These are phyloP conservation scores for Gymnocephalus cernua DNA, from an alignment of 2,113 vertebrate genomes.

Conservation along the genomic window DNA sequence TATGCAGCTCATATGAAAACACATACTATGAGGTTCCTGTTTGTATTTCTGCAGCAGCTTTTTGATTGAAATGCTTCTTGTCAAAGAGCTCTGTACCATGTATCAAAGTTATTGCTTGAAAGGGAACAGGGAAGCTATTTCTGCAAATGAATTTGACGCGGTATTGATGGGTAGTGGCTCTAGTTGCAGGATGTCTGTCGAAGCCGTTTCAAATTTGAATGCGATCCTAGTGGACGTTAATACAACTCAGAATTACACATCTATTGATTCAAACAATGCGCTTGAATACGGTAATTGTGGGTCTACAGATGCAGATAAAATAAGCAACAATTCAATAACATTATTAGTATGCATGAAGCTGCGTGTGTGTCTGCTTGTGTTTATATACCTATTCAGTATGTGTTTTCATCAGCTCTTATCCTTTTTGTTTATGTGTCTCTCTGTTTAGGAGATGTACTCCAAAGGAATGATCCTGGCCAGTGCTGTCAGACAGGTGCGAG, in stretches of 20 bases:
- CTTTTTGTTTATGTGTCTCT: not conserved
- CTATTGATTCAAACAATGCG: constrained; percentile 51
- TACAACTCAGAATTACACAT: constrained; percentile 39
- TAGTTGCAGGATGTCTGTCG: constrained; percentile 50
- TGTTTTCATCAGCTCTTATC: not conserved
- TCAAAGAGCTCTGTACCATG: constrained; percentile 31
- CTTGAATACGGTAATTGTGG: constrained; percentile 34
- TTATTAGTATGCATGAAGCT: constrained; percentile 36
- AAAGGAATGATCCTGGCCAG: constrained; percentile 93
- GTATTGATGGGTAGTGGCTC: constrained; percentile 50
- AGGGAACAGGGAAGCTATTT: constrained; percentile 56
- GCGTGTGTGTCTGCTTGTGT: constrained; percentile 9
- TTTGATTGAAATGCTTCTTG: constrained; percentile 46
- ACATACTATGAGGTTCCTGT: not conserved
- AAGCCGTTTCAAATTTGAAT: constrained; percentile 49
- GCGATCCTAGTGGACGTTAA: constrained; percentile 7
- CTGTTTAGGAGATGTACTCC: constrained; percentile 93
- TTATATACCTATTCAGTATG: not conserved
- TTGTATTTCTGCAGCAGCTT: constrained; percentile 5
- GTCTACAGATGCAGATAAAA: constrained; percentile 43
- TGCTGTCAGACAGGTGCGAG: constrained; percentile 87
- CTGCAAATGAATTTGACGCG: constrained; percentile 50
- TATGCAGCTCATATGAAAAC: not conserved
- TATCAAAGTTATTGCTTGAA: constrained; percentile 61
- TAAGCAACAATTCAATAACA: constrained; percentile 37